phyloP scores from a whole-genome alignment of 2,797 vertebrate species.

The Thripadectes ignobilis region DNA sequence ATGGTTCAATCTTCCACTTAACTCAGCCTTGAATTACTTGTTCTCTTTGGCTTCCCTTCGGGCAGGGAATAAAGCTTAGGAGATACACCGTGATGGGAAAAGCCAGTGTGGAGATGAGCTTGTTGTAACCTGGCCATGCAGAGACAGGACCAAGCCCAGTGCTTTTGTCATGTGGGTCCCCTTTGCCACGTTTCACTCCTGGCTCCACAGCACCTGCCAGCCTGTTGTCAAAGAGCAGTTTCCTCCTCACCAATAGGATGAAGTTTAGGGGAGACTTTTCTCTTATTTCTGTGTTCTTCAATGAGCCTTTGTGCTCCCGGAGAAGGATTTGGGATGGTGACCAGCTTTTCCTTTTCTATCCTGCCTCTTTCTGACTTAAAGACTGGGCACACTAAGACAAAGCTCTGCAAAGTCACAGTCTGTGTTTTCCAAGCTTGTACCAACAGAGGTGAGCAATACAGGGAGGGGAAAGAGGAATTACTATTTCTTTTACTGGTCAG shows the following conservation, averaged over 20 bases:
- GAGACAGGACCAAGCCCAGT: neutral
- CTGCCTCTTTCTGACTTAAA: neutral
- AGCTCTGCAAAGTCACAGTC: neutral
- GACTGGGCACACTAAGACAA: neutral
- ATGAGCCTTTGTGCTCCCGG: neutral
- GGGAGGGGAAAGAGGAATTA: neutral
- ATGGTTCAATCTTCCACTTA: constrained; percentile 2
- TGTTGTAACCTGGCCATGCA: neutral
- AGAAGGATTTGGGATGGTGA: neutral
- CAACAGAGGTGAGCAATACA: neutral
- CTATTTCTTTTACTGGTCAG: neutral
- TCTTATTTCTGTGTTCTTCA: neutral
- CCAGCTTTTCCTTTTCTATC: neutral
- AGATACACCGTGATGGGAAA: rapidly evolving
- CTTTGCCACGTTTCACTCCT: neutral
- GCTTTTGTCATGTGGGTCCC: neutral
- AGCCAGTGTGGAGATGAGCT: neutral
- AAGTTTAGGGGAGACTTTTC: neutral
- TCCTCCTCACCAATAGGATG: neutral
- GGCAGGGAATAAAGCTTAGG: neutral
- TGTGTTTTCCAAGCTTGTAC: neutral
- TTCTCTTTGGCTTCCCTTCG: neutral
- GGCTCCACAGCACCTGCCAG: neutral
- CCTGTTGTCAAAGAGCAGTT: neutral
- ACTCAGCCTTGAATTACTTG: neutral